Base-by-base conservation (phyloP, 2,888 invertebrate species). In the Lottia gigantea region DNA sequence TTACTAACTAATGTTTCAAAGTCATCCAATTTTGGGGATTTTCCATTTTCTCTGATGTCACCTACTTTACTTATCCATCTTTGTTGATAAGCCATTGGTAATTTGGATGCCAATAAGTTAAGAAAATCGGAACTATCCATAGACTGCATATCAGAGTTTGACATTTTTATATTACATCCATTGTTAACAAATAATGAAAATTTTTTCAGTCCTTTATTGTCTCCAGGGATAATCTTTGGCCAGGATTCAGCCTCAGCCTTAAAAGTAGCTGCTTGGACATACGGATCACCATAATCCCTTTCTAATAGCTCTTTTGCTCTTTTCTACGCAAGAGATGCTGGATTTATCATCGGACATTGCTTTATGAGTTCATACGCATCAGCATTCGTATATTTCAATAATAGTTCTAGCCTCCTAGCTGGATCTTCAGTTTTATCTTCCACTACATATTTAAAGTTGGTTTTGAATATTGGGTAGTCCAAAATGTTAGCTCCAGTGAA, bases 341-440 rank as follows among this genome's bases (percentile, higher is more conserved):
- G 49, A 16, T n/a, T 19, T 49, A 49, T 49, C 49, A 49, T 49
- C 12, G 49, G 49, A 49, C 49, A 49, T 49, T 49, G 49, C 49
- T 49, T 49, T 49, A 49, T 49, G n/a, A 49, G 19, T 19, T 49
- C 49, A 19, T 49, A 49, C n/a, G 49, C 49, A 49, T 49, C 49
- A 15, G n/a, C 49, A 16, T 49, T 16, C 19, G 49, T 49, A 49
- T 49, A 49, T 49, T 19, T 49, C 19, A 49, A 6, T 49, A 49
- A 49, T 19, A 49, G 49, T 15, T 49, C 49, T 19, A 49, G 49
- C 19, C 49, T 49, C 16, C 49, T 16, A 49, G n/a, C 19, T 49
- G 49, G 49, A 19, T 49, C 49, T 49, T n/a, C 49, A 49, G 49
- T 49, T n/a, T 49, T 49, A 12, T 49, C 19, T 19, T 0, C 49